phyloP scores from a whole-genome alignment of 2,113 vertebrate species.

The Lates calcarifer region DNA sequence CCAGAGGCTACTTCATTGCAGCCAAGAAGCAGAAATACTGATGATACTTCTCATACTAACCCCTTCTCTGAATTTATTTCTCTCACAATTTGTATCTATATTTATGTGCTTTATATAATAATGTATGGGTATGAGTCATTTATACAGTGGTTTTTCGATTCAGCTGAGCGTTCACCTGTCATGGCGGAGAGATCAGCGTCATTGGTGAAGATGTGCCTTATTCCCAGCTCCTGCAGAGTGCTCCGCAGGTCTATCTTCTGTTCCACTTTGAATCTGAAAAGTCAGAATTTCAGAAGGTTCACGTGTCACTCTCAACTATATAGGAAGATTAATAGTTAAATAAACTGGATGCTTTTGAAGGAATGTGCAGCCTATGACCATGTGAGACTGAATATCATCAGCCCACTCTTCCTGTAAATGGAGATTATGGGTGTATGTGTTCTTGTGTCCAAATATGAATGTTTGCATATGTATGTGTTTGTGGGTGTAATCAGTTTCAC shows the following conservation, averaged over 20 bases:
- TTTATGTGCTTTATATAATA: not conserved
- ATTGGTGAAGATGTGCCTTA: constrained; percentile 91
- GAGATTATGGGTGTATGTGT: not conserved
- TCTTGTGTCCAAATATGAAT: not conserved
- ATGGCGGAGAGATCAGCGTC: constrained; percentile 94
- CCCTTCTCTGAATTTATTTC: constrained; percentile 13
- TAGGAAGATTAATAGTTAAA: not conserved
- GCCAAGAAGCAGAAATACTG: constrained; percentile 37
- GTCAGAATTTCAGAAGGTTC: no score
- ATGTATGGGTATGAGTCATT: not conserved
- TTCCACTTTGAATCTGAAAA: constrained; percentile 93
- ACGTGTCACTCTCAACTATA: no score
- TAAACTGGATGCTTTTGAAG: no score
- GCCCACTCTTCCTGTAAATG: not conserved
- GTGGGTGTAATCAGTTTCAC: constrained; percentile 80
- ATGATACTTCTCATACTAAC: constrained; percentile 28
- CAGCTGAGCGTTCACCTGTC: constrained; percentile 87
- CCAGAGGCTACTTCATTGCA: constrained; percentile 56
- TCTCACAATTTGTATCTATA: not conserved
- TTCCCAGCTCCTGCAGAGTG: constrained; percentile 90
- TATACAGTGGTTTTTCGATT: not conserved
- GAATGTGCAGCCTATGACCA: not conserved
- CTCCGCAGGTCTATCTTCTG: constrained; percentile 94
- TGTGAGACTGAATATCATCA: not conserved
- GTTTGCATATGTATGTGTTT: not conserved